Evolutionary conservation across 2,888 invertebrate genomes (phyloP), one percentile per base, ranked within the genome.

Genomic region (Mystacides longicornis): DNA sequence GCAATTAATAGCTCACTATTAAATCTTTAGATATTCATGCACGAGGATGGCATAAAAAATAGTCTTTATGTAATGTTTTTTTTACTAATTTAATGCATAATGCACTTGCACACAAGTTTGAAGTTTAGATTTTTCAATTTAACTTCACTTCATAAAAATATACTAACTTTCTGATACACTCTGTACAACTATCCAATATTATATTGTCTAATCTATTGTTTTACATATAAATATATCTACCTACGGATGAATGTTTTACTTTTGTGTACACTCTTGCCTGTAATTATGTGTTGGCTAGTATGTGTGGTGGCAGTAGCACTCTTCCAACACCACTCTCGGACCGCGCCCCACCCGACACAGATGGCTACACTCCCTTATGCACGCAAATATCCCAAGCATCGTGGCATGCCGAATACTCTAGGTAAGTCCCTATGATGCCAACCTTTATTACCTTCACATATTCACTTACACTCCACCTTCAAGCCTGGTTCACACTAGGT

Each of bases 331-430:
- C 57, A 54, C 57, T 54, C 56, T 51, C 60, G 43, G 52, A 49
- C 56, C 50, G 54, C 51, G 45, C 51, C 49, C 45, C 48, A 50
- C 45, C 37, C 43, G 43, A 47, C 42, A 47, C 42, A 42, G 62
- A 60, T 52, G 61, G 57, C 52, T 56, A 46, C 53, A 56, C 58
- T 51, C 59, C 62, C 51, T 56, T 61, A 55, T 56, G 57, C 62
- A 62, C 72, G 60, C 61, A 63, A 64, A 69, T 49, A 51, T 56
- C 51, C 59, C 55, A 71, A 68, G 73, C 80, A 67, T 79, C 81
- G 70, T 82, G 82, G 82, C 81, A 80, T 69, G 78, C 77, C 68
- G 81, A 82, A 73, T 81, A 79, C 70, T 74, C 76, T 68, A 79
- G 82, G 83, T 83, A 81, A 82, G 83, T 56, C 56, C 51, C 42